Evolutionary conservation across 2,888 invertebrate genomes (phyloP).

Genomic region (Dendrolimus houi): DNA sequence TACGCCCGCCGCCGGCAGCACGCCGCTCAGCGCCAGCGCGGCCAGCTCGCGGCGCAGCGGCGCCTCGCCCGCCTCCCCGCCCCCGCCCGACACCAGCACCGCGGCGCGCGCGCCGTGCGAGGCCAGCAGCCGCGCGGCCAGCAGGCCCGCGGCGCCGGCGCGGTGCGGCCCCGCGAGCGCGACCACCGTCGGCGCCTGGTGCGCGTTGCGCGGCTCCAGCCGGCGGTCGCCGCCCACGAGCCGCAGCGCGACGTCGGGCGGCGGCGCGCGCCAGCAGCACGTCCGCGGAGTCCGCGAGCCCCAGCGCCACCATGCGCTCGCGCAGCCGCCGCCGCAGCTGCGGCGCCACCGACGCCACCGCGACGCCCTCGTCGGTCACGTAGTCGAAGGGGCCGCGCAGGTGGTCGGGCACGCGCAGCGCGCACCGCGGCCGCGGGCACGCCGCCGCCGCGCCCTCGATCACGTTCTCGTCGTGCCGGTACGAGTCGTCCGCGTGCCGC

Average conservation of each 20-base stretch:
- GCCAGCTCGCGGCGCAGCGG: constrained; percentile 25
- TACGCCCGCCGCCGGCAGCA: constrained; percentile 28
- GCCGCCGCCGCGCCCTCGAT: constrained; percentile 45
- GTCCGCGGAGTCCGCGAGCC: constrained; percentile 70
- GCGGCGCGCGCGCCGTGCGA: constrained; percentile 87
- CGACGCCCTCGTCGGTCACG: constrained; percentile 87
- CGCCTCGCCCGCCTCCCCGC: constrained; percentile 13
- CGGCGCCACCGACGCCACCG: constrained; percentile 84
- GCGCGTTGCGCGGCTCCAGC: constrained; percentile 89
- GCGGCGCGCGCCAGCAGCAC: constrained; percentile 90
- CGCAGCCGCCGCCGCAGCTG: constrained; percentile 82
- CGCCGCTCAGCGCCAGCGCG: constrained; percentile 57
- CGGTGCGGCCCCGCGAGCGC: constrained; percentile 83
- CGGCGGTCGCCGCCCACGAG: constrained; percentile 90
- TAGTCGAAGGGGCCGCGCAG: constrained; percentile 77
- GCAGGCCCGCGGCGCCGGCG: constrained; percentile 76
- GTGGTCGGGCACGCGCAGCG: constrained; percentile 81
- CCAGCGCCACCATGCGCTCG: constrained; percentile 79
- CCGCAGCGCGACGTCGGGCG: constrained; percentile 83
- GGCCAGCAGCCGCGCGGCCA: constrained; percentile 86
- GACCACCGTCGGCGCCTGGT: constrained; percentile 90
- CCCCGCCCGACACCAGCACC: constrained; percentile 72
- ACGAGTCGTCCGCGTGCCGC: constrained; percentile 59
- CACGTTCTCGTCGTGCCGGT: constrained; percentile 91
- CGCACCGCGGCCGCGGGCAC: constrained; percentile 17